phyloP scores from a whole-genome alignment of 2,113 vertebrate genomes.

The Phalacrocorax carbo region DNA sequence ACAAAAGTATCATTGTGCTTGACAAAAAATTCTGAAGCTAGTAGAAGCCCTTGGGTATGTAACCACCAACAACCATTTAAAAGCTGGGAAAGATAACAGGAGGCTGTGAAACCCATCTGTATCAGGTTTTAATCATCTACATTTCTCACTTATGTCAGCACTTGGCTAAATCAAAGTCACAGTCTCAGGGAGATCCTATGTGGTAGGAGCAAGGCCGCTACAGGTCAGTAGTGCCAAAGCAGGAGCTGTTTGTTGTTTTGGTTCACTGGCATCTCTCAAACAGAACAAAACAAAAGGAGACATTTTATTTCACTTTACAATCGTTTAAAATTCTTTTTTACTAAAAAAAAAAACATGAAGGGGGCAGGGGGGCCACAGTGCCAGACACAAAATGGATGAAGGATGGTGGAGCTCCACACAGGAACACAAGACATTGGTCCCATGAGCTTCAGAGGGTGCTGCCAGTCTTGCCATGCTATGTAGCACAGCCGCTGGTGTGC shows the following conservation, averaged over 20 bases:
- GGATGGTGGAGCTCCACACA: background rate
- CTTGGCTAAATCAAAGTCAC: background rate
- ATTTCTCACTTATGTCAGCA: background rate
- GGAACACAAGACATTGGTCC: background rate
- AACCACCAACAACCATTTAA: background rate
- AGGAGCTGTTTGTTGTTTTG: background rate
- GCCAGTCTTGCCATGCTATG: rapidly evolving
- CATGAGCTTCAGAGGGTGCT: background rate
- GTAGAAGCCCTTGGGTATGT: background rate
- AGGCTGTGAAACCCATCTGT: background rate
- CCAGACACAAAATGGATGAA: background rate
- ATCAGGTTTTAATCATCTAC: background rate
- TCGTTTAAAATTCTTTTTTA: background rate
- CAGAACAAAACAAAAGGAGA: background rate
- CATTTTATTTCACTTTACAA: background rate
- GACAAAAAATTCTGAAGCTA: background rate
- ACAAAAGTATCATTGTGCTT: background rate
- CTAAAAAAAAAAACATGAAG: background rate
- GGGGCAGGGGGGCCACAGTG: background rate
- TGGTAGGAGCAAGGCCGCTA: background rate
- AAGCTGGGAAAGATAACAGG: background rate
- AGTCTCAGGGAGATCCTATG: background rate
- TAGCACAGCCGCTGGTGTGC: too few species aligned
- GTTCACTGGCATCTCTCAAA: background rate
- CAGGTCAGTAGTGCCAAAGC: background rate